A percentile compares a stretch with the other conserved stretches of the same genome.
phyloP scores from a whole-genome alignment of 2,888 invertebrate genomes.

The Choreutis nemorana region DNA sequence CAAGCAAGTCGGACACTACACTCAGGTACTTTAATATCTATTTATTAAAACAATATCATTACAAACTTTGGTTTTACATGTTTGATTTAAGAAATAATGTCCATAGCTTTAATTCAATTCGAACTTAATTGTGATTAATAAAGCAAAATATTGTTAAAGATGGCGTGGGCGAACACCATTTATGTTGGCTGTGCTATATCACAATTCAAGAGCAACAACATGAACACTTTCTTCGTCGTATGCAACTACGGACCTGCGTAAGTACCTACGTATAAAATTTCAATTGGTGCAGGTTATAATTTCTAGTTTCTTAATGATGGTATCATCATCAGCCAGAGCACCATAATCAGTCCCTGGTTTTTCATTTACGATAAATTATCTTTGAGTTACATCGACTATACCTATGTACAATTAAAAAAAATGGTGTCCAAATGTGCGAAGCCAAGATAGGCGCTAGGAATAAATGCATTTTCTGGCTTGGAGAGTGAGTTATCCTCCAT shows the following conservation, averaged over 20 bases:
- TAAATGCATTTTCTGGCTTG: too few species aligned
- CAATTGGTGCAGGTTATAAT: too few species aligned
- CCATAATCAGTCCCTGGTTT: too few species aligned
- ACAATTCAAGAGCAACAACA: conserved; percentile 14
- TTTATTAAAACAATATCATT: not conserved
- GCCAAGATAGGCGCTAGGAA: too few species aligned
- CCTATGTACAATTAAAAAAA: too few species aligned
- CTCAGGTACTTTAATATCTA: conserved; percentile 34
- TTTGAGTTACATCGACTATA: too few species aligned
- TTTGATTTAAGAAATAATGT: not conserved
- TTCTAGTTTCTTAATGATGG: too few species aligned
- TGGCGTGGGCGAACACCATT: conserved; percentile 39
- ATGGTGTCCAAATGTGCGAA: too few species aligned
- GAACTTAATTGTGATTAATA: not conserved
- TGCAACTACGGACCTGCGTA: conserved; percentile 52
- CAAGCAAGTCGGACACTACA: conserved; percentile 40
- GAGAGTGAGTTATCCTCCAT: too few species aligned
- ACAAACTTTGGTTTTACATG: not conserved
- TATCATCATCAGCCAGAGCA: too few species aligned
- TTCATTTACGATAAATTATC: too few species aligned
- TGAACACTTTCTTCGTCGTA: conserved; percentile 31
- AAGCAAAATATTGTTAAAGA: conserved; percentile 27
- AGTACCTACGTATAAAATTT: too few species aligned
- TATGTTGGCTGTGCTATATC: conserved; percentile 41
- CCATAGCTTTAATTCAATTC: not conserved